Conservation (phyloP, 2,888 invertebrate genomes). For the Lycophotia porphyrea region DNA sequence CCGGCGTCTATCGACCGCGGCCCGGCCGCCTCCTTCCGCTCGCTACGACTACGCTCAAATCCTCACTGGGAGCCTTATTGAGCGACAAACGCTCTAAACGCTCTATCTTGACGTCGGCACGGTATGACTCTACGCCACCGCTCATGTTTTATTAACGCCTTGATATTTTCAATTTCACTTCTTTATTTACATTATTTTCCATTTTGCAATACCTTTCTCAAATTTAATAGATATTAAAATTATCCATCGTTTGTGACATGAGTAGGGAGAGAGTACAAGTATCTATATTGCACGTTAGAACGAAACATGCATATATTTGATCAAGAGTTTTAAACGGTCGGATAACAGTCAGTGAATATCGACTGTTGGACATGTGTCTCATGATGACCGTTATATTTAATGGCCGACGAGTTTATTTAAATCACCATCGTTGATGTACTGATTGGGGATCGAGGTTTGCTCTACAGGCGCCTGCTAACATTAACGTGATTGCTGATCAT, state of each 20-base stretch:
- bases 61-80: constrained; percentile 80
- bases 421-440: background rate
- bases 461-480: background rate
- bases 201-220: background rate
- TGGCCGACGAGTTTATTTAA: background rate
- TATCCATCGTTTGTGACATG: background rate
- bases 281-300: background rate
- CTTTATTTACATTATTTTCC: constrained; percentile 29
- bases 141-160: constrained; percentile 74
- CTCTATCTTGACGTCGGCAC: constrained; percentile 74
- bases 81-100: constrained; percentile 79
- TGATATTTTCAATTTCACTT: constrained; percentile 64
- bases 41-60: constrained; percentile 77
- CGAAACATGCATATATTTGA: background rate
- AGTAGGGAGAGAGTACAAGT: background rate
- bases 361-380: background rate
- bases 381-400: background rate
- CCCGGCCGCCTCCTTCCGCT: constrained; percentile 78
- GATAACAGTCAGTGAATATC: background rate
- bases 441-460: background rate
- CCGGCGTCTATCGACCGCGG: constrained; percentile 82
- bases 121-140: constrained; percentile 70
- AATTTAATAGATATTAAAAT: background rate
- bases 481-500: background rate
- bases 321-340: background rate